A percentile compares a stretch with the other conserved stretches of the same genome.
Evolutionary conservation across 92 coral and sea anemone genomes (phyloP).

Genomic region (Porites rus): DNA sequence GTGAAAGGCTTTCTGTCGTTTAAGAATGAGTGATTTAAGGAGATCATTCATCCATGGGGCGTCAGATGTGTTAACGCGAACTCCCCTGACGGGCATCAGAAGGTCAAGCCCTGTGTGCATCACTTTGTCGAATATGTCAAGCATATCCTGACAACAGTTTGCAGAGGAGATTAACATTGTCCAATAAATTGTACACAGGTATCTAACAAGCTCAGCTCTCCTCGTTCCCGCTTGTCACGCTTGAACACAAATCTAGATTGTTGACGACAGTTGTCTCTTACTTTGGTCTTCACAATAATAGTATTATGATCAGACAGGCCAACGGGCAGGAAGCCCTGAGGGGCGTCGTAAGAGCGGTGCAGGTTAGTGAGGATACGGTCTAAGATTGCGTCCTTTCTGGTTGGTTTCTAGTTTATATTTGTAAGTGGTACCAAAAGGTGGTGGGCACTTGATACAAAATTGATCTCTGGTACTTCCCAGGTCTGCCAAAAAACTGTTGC

Average conservation of each 20-base stretch:
- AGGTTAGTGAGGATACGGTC: slow-evolving; percentile 54
- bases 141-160: slow-evolving; percentile 5
- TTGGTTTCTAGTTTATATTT: background rate
- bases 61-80: too few species aligned
- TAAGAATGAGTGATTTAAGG: too few species aligned
- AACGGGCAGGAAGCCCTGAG: slow-evolving; percentile 36
- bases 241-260: background rate
- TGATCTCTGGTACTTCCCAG: too few species aligned
- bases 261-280: slow-evolving; percentile 12
- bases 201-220: slow-evolving; percentile 38
- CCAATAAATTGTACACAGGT: slow-evolving; percentile 47
- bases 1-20: too few species aligned
- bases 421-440: too few species aligned
- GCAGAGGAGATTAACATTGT: slow-evolving; percentile 15
- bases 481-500: too few species aligned
- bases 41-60: too few species aligned
- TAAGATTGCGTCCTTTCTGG: background rate
- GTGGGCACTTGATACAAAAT: too few species aligned
- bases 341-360: slow-evolving; percentile 10
- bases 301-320: slow-evolving; percentile 68
- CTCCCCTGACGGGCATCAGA: too few species aligned
- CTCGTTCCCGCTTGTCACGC: slow-evolving; percentile 42
- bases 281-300: slow-evolving; percentile 17
- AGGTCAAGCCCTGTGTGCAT: too few species aligned
- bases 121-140: background rate